Percentiles rank a stretch among this genome's conserved stretches.
These are phyloP conservation scores for Halcyon chelicuti DNA, from an alignment of 2,797 vertebrate species.

Conservation along the genomic window DNA sequence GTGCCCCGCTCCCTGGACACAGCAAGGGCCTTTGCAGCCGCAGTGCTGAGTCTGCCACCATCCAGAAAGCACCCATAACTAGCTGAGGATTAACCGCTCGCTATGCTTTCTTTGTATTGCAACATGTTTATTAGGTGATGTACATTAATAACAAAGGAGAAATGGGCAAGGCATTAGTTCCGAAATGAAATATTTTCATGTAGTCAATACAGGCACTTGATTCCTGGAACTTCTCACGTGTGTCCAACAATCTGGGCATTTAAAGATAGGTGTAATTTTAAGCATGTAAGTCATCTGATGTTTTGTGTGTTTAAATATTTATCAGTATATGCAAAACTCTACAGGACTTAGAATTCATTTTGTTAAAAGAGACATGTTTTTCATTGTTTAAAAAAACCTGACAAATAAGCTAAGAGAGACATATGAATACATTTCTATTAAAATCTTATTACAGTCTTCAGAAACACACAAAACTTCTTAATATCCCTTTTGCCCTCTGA, in stretches of 20 bases:
- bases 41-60: rapidly evolving
- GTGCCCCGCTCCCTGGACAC: background rate
- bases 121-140: rapidly evolving
- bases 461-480: background rate
- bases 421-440: background rate
- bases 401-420: background rate
- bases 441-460: background rate
- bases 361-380: rapidly evolving
- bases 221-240: rapidly evolving
- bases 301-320: background rate
- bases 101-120: rapidly evolving
- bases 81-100: background rate
- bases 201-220: rapidly evolving
- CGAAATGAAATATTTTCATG: background rate
- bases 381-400: background rate
- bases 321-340: rapidly evolving
- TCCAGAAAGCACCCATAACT: background rate
- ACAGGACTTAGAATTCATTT: background rate
- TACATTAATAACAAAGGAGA: rapidly evolving
- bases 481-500: background rate
- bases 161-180: too few relatives aligned
- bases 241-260: background rate
- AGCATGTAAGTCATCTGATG: too few relatives aligned
- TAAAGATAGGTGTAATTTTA: background rate
- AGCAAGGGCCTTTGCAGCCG: background rate